phyloP scores from a whole-genome alignment of 2,113 vertebrate genomes.

The Ictidomys tridecemlineatus region DNA sequence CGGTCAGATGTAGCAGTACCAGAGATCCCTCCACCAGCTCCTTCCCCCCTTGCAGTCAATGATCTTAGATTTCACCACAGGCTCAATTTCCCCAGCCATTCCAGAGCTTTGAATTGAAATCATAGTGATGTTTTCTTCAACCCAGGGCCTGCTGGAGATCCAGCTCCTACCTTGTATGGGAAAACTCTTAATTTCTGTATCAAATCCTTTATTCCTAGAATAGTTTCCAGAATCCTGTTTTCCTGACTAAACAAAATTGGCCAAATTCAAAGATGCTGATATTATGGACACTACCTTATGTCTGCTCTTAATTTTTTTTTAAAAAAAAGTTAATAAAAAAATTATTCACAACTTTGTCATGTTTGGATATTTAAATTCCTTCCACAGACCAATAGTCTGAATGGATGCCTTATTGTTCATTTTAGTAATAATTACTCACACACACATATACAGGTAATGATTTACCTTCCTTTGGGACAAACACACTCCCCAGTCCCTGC shows the following conservation, averaged over 20 bases:
- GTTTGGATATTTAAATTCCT: neutral
- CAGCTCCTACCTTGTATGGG: neutral
- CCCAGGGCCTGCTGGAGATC: fast-evolving
- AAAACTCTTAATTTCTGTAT: neutral
- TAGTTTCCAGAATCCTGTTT: neutral
- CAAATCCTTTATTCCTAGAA: neutral
- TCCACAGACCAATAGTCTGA: neutral
- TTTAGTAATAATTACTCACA: neutral
- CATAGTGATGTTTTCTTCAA: neutral
- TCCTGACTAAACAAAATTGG: neutral
- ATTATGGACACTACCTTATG: neutral
- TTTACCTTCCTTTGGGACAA: neutral
- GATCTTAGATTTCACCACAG: neutral
- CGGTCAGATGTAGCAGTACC: fast-evolving
- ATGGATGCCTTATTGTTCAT: neutral
- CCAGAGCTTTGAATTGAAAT: neutral
- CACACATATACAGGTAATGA: neutral
- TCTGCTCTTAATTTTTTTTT: neutral
- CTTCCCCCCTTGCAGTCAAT: no score
- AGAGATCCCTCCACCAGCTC: no score
- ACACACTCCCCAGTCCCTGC: neutral
- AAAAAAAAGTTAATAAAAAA: neutral
- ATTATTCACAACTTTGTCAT: neutral
- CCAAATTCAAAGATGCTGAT: neutral
- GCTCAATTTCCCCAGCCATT: neutral